Conservation (phyloP, 1,140 invertebrate genomes). For the Drosophila funebris region DNA sequence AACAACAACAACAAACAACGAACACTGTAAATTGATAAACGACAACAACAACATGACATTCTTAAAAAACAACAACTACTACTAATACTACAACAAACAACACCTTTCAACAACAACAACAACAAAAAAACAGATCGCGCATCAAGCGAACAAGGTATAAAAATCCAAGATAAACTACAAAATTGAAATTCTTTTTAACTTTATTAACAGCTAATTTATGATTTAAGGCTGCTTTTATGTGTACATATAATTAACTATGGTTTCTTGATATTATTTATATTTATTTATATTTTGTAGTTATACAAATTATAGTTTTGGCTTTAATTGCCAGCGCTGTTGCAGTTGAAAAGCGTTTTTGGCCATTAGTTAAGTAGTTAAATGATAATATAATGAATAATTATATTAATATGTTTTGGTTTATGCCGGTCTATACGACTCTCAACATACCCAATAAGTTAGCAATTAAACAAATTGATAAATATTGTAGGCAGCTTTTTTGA, state of each 20-base stretch:
- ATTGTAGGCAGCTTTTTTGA: conserved; percentile 33
- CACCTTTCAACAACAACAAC: conserved; percentile 50
- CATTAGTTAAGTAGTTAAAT: conserved; percentile 38
- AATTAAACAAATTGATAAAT: not conserved
- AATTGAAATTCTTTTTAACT: conserved; percentile 53
- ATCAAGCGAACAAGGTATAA: conserved; percentile 84
- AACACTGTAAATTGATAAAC: conserved; percentile 72
- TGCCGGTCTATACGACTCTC: not conserved
- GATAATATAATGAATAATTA: conserved; percentile 11
- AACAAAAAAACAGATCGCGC: conserved; percentile 77
- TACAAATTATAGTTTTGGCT: conserved; percentile 26
- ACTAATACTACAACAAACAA: conserved; percentile 66
- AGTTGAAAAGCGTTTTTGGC: conserved; percentile 42
- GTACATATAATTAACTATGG: conserved; percentile 37
- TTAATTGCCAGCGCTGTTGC: conserved; percentile 39
- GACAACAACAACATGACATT: conserved; percentile 71
- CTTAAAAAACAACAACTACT: conserved; percentile 51
- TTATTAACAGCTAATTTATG: conserved; percentile 59
- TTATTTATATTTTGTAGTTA: conserved; percentile 39
- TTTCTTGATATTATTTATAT: not conserved
- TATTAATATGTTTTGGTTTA: conserved; percentile 21
- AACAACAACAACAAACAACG: conserved; percentile 53
- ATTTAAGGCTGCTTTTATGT: conserved; percentile 60
- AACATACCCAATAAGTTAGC: not conserved
- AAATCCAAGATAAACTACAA: conserved; percentile 56